Evolutionary conservation across 2,888 invertebrate genomes (phyloP).

Genomic region (Parelbella ahira): DNA sequence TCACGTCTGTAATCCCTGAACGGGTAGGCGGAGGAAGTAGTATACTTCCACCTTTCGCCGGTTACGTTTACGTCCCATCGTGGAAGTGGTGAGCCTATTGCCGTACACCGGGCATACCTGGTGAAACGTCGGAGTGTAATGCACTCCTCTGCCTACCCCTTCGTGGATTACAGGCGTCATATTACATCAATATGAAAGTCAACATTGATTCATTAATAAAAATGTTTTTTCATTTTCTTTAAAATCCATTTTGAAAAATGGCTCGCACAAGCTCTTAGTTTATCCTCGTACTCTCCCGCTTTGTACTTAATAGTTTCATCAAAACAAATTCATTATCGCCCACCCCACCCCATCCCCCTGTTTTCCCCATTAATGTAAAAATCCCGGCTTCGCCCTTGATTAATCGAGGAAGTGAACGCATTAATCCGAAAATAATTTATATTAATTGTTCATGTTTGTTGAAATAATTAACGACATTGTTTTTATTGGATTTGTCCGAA

Average conservation of each 20-base stretch:
- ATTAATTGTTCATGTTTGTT: conserved; percentile 22
- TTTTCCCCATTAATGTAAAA: conserved; percentile 20
- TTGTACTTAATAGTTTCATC: conserved; percentile 16
- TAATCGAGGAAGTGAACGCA: conserved; percentile 19
- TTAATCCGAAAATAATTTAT: conserved; percentile 27
- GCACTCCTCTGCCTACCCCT: no score
- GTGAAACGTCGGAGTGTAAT: no score
- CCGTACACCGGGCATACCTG: no score
- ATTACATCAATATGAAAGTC: no score
- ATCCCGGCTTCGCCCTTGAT: conserved; percentile 22
- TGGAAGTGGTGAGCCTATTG: no score
- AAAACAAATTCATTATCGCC: conserved; percentile 23
- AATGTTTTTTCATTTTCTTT: no score
- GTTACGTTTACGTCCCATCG: no score
- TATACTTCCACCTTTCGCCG: no score
- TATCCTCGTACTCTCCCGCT: not conserved
- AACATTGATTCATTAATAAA: no score
- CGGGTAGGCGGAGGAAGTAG: no score
- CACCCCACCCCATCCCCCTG: not conserved
- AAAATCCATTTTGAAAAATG: not conserved
- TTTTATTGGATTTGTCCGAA: not conserved
- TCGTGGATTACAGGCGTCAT: no score
- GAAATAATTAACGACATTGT: conserved; percentile 6
- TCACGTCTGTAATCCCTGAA: no score
- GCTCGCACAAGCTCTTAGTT: conserved; percentile 3